These are phyloP conservation scores for Heliocidaris tuberculata DNA, from an alignment of 35 echinoderm and acorn worm species.

Conservation along the genomic window DNA sequence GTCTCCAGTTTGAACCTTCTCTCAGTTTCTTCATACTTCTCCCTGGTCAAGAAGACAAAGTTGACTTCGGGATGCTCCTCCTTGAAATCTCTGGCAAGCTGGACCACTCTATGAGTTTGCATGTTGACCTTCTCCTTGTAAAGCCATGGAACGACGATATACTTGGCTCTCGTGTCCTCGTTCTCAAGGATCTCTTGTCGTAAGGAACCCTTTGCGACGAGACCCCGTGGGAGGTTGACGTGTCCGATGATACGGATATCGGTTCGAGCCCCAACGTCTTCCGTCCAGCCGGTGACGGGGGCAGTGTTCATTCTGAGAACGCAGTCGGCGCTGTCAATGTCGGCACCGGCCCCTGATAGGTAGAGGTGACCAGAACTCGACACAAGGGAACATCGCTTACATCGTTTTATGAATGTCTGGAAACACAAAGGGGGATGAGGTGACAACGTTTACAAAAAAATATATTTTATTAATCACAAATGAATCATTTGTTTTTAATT, in stretches of 20 bases:
- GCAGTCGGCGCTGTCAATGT: conserved; percentile 67
- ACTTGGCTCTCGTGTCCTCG: conserved; percentile 51
- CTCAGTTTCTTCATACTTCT: conserved; percentile 53
- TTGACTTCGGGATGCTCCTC: conserved; percentile 49
- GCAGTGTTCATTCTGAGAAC: conserved; percentile 74
- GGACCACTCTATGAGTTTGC: conserved; percentile 8
- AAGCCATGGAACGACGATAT: conserved; percentile 69
- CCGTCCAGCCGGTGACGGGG: conserved; percentile 49
- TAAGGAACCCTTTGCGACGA: conserved; percentile 36
- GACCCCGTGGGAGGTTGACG: conserved; percentile 48
- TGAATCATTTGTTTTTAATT: no score
- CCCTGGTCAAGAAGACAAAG: conserved; percentile 61
- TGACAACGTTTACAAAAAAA: no score
- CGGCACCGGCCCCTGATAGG: neutral
- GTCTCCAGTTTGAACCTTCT: conserved; percentile 48
- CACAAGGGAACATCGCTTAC: conserved; percentile 56
- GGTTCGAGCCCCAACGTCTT: conserved; percentile 60
- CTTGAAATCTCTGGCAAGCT: conserved; percentile 54
- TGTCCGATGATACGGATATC: conserved; percentile 61
- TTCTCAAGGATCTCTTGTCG: conserved; percentile 51
- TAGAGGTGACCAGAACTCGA: conserved; percentile 42
- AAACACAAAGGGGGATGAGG: neutral
- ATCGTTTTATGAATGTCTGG: conserved; percentile 50
- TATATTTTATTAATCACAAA: no score
- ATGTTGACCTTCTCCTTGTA: conserved; percentile 52